phyloP scores from a whole-genome alignment of 1,140 invertebrate species.

The Nautilus pompilius region DNA sequence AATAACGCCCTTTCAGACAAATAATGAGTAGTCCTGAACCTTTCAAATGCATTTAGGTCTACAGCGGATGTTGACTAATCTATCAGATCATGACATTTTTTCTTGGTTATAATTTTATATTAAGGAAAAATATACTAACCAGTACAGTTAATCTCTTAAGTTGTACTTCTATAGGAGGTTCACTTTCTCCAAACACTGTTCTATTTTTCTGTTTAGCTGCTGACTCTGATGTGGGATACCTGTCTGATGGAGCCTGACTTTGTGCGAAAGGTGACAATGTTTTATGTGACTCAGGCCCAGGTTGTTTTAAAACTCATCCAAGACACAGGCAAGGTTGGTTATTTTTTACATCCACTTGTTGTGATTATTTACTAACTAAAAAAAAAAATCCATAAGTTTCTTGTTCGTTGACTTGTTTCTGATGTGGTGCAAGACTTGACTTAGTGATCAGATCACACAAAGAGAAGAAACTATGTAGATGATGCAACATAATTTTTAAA shows the following conservation, averaged over 20 bases:
- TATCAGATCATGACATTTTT: no score
- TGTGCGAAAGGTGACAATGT: conserved; percentile 13
- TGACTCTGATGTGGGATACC: conserved; percentile 17
- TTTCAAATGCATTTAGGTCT: no score
- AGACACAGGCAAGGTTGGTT: neutral
- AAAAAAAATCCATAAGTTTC: neutral
- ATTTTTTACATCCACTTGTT: neutral
- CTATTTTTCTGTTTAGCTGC: conserved; percentile 9
- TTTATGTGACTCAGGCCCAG: conserved; percentile 17
- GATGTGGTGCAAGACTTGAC: no score
- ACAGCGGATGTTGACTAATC: no score
- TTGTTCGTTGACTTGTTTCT: neutral
- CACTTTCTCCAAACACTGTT: neutral
- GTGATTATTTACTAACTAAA: neutral
- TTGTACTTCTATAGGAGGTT: neutral
- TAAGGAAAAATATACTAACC: no score
- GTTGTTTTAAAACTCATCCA: conserved; percentile 5
- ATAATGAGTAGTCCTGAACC: no score
- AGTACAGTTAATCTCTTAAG: neutral
- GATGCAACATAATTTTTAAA: no score
- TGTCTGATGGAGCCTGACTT: conserved; percentile 17
- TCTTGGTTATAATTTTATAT: no score
- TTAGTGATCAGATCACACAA: no score
- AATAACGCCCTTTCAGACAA: no score
- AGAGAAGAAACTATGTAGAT: no score